Percentiles rank a stretch among this genome's conserved stretches.
Conservation (phyloP, 2,888 invertebrate genomes). For the Zhengitettix transpicula region DNA sequence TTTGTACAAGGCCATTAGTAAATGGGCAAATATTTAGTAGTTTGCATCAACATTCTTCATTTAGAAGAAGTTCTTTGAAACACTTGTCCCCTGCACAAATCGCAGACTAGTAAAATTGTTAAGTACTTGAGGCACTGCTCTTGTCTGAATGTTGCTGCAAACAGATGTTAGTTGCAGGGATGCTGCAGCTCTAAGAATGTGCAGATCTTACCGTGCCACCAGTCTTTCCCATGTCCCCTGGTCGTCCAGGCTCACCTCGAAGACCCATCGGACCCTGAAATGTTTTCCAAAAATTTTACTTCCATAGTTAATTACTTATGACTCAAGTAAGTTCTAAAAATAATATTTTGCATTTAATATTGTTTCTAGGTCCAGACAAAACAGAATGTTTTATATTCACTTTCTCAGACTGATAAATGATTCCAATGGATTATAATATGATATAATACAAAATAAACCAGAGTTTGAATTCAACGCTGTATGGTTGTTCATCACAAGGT, state of each 20-base stretch:
- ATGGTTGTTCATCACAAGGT: no score
- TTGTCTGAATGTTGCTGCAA: not conserved
- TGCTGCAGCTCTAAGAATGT: constrained; percentile 10
- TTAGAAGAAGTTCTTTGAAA: not conserved
- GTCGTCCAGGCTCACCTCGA: constrained; percentile 55
- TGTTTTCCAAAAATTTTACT: not conserved
- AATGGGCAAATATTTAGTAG: not conserved
- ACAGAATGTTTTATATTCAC: no score
- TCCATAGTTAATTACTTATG: no score
- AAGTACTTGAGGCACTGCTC: not conserved
- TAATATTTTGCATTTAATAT: no score
- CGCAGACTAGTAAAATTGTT: not conserved
- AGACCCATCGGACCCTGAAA: constrained; percentile 65
- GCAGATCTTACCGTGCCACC: constrained; percentile 57
- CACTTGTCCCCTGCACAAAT: not conserved
- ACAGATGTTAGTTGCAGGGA: not conserved
- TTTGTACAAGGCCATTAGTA: not conserved
- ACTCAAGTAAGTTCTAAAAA: no score
- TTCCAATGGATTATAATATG: no score
- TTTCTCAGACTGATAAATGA: no score
- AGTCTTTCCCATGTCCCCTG: constrained; percentile 54
- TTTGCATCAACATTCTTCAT: not conserved
- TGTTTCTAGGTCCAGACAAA: no score
- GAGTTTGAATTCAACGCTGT: no score
- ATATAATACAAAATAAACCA: no score